phyloP scores from a whole-genome alignment of 1,140 invertebrate species.

The Glossosoma conforme region DNA sequence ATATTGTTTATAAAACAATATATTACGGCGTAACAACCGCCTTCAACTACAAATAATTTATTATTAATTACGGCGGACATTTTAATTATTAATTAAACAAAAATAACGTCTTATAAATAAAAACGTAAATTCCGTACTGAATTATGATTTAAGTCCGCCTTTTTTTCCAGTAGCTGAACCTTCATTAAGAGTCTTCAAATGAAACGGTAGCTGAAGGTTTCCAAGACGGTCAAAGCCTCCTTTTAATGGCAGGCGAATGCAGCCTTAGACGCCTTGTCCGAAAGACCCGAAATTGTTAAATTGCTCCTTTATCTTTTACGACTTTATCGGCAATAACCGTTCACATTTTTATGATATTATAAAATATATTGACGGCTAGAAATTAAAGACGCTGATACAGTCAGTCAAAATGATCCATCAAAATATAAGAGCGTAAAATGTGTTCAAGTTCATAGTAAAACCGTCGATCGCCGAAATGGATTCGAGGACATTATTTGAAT shows the following conservation, averaged over 20 bases:
- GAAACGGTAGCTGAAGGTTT: conserved; percentile 22
- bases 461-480: too few relatives aligned
- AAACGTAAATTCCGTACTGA: conserved; percentile 20
- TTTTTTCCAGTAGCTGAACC: conserved; percentile 29
- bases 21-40: too few relatives aligned
- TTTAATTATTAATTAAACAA: conserved; percentile 30
- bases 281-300: conserved; percentile 14
- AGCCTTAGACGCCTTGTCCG: not conserved
- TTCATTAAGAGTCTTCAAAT: conserved; percentile 26
- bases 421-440: too few relatives aligned
- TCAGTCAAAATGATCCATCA: too few relatives aligned
- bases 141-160: conserved; percentile 28
- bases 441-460: too few relatives aligned
- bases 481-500: too few relatives aligned
- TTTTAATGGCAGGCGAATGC: too few relatives aligned
- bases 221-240: not conserved
- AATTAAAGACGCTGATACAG: too few relatives aligned
- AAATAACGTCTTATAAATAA: too few relatives aligned
- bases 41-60: too few relatives aligned
- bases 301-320: conserved; percentile 18
- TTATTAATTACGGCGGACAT: conserved; percentile 10
- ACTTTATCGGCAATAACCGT: conserved; percentile 26
- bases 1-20: too few relatives aligned
- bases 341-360: conserved; percentile 31
- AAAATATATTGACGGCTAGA: too few relatives aligned